Evolutionary conservation across 2,888 invertebrate species (phyloP).

Genomic region (Pocota personata): DNA sequence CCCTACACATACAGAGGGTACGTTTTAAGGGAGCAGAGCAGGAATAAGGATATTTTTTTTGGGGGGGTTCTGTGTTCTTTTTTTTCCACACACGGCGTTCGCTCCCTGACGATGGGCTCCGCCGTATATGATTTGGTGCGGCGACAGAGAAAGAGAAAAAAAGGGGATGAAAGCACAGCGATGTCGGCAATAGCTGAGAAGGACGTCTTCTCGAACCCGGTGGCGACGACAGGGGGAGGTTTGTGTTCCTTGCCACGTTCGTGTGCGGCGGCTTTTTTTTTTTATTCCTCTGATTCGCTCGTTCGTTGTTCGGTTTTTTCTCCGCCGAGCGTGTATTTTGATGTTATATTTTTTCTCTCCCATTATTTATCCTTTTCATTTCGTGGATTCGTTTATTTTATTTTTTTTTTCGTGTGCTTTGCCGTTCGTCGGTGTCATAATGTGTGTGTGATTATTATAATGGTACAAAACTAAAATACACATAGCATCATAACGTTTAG

Average conservation of each 20-base stretch:
- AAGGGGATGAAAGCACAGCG: slow-evolving; percentile 71
- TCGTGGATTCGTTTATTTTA: slow-evolving; percentile 46
- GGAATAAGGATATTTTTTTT: slow-evolving; percentile 70
- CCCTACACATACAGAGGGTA: slow-evolving; percentile 27
- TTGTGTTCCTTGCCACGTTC: slow-evolving; percentile 65
- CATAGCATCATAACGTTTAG: slow-evolving; percentile 78
- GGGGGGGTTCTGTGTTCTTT: slow-evolving; percentile 34
- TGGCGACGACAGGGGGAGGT: slow-evolving; percentile 41
- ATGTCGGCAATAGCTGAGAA: slow-evolving; percentile 61
- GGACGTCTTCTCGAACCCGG: slow-evolving; percentile 69
- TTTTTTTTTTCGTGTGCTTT: slow-evolving; percentile 35
- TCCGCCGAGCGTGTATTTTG: slow-evolving; percentile 73
- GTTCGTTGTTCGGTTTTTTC: slow-evolving; percentile 72
- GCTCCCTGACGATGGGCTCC: slow-evolving; percentile 61
- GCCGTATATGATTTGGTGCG: slow-evolving; percentile 67
- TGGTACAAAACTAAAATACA: slow-evolving; percentile 76
- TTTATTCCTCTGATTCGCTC: slow-evolving; percentile 70
- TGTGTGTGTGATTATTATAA: slow-evolving; percentile 73
- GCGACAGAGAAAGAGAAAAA: slow-evolving; percentile 54
- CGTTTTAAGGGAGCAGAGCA: slow-evolving; percentile 63
- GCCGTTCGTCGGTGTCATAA: slow-evolving; percentile 63
- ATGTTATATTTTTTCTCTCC: slow-evolving; percentile 74
- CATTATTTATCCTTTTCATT: slow-evolving; percentile 74
- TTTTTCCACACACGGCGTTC: slow-evolving; percentile 62
- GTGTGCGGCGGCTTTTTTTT: slow-evolving; percentile 66